phyloP scores from a whole-genome alignment of 2,888 invertebrate genomes.

The Clepsis dumicolana region DNA sequence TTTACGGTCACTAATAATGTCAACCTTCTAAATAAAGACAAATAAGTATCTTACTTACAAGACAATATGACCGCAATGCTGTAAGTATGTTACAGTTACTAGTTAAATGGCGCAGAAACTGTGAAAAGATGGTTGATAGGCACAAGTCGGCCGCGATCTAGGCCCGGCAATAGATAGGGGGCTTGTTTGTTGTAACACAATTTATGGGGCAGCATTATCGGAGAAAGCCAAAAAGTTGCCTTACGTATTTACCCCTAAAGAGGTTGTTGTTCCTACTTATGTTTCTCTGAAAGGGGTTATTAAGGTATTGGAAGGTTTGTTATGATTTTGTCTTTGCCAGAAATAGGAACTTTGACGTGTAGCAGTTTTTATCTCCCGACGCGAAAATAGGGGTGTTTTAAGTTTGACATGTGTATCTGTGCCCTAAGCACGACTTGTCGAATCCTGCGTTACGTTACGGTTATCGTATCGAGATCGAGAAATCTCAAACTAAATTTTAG shows the following conservation, averaged over 20 bases:
- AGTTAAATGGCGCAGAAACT: constrained; percentile 77
- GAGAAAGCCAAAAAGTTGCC: constrained; percentile 34
- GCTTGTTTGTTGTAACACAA: constrained; percentile 69
- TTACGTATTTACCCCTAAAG: constrained; percentile 32
- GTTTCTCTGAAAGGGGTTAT: constrained; percentile 35
- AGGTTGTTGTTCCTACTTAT: constrained; percentile 37
- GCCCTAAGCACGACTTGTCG: too few relatives aligned
- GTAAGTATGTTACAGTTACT: constrained; percentile 62
- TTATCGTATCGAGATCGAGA: too few relatives aligned
- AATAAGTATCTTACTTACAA: constrained; percentile 28
- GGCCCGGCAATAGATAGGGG: constrained; percentile 57
- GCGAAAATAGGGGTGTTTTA: too few relatives aligned
- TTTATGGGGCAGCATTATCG: constrained; percentile 69
- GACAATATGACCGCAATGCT: constrained; percentile 46
- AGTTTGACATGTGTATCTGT: too few relatives aligned
- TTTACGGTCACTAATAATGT: background rate
- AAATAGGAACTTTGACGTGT: too few relatives aligned
- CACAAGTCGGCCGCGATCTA: constrained; percentile 57
- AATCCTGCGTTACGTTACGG: too few relatives aligned
- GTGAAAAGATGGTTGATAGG: constrained; percentile 72
- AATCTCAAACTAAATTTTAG: too few relatives aligned
- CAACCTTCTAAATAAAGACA: constrained; percentile 10
- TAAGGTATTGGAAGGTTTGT: constrained; percentile 32
- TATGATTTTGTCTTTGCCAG: constrained; percentile 4
- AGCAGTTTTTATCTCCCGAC: too few relatives aligned